These are phyloP conservation scores for Drosophila pseudoananassae DNA, from an alignment of 1,140 invertebrate species.

Conservation along the genomic window DNA sequence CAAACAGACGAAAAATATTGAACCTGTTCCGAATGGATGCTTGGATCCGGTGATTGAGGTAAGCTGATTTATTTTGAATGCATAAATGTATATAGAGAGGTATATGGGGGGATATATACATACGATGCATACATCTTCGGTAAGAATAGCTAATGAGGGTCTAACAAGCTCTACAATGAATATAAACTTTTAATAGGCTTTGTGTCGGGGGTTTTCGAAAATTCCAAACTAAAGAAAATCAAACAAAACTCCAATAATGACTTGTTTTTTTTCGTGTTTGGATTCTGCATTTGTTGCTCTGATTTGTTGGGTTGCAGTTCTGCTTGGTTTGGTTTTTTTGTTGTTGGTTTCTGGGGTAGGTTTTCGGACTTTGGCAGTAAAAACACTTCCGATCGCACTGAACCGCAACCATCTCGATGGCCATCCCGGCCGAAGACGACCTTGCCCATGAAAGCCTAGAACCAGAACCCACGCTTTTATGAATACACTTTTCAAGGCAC, in stretches of 20 bases:
- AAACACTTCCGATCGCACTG: conserved; percentile 60
- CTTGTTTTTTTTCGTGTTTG: not conserved
- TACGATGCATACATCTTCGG: conserved; percentile 15
- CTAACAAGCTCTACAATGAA: conserved; percentile 11
- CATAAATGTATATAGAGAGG: conserved; percentile 31
- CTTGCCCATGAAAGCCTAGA: conserved; percentile 46
- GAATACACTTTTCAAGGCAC: conserved; percentile 13
- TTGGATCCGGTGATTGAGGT: conserved; percentile 52
- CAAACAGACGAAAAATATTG: conserved; percentile 20
- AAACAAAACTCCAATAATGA: not conserved
- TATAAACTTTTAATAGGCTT: conserved; percentile 7
- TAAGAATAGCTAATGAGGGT: conserved; percentile 8
- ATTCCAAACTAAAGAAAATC: not conserved
- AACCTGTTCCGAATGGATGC: conserved; percentile 38
- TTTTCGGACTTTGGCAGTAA: conserved; percentile 34
- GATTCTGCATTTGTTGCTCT: not conserved
- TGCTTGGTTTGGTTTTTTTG: conserved; percentile 10
- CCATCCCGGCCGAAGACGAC: conserved; percentile 23
- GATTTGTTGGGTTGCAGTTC: conserved; percentile 31
- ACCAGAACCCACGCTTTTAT: conserved; percentile 14
- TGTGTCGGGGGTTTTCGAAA: not conserved
- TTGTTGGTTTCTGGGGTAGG: conserved; percentile 24
- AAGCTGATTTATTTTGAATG: conserved; percentile 67
- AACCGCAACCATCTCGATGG: conserved; percentile 72
- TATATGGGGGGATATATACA: not conserved